Percentiles rank a stretch among this genome's conserved stretches.
Evolutionary conservation across 2,113 vertebrate genomes (phyloP).

Genomic region (Gallinago undulata): DNA sequence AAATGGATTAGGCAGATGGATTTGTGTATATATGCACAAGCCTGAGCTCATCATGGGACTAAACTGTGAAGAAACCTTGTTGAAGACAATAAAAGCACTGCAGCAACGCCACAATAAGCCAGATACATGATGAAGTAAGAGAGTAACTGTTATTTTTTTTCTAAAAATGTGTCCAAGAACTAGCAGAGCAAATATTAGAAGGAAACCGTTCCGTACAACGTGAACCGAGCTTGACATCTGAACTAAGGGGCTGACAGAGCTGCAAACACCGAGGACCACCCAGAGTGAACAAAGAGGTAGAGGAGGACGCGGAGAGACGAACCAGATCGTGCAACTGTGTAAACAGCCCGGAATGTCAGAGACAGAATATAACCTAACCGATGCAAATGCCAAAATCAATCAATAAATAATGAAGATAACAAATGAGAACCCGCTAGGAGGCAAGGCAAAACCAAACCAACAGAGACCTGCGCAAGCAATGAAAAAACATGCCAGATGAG

Average conservation of each 20-base stretch:
- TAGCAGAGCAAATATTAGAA: slow-evolving; percentile 24
- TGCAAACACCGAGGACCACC: slow-evolving; percentile 24
- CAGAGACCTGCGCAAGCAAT: not conserved
- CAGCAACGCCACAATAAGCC: not conserved
- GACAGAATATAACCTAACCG: not conserved
- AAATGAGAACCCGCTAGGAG: not conserved
- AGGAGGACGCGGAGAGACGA: slow-evolving; percentile 3
- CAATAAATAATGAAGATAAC: not conserved
- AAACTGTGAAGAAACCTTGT: not conserved
- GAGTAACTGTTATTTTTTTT: not conserved
- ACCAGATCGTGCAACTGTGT: not conserved
- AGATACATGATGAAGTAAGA: not conserved
- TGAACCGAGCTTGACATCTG: slow-evolving; percentile 8
- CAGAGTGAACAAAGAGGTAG: slow-evolving; percentile 30
- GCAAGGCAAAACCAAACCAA: not conserved
- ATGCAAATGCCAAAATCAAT: not conserved
- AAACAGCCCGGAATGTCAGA: slow-evolving; percentile 22
- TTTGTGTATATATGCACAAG: not conserved
- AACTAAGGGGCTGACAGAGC: not conserved
- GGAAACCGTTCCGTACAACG: not conserved
- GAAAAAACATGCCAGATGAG: not conserved
- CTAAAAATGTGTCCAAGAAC: not conserved
- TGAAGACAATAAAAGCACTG: not conserved
- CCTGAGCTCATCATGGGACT: not conserved
- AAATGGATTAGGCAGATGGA: not conserved